Base-by-base conservation (phyloP, 2,113 vertebrate species). In the Pangasianodon hypophthalmus region DNA sequence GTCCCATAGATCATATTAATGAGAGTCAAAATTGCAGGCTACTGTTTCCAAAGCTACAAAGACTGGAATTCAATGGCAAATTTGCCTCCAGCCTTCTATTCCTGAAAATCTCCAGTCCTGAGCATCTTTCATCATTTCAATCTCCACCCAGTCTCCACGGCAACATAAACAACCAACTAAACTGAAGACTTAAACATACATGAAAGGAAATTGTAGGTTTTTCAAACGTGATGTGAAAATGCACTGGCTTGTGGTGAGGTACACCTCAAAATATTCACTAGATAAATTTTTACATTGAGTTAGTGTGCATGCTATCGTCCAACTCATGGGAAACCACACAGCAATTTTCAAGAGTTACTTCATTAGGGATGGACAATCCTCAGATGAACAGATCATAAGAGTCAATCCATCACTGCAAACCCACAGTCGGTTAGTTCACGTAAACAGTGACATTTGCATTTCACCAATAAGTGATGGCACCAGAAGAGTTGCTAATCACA, bases 1-100 rank as follows among this genome's bases (percentile, higher is more conserved):
- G 44, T 83, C 85, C 18, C 37, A 90, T 87, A 88, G 86, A 64
- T 90, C 89, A 87, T 69, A 80, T 67, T 88, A 83, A 75, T 81
- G 64, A 89, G 85, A 56, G 75, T 87, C 29, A 83, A 79, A 84
- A 83, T 82, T 32, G 32, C 41, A 87, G 87, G 24, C 56, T 52
- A 13, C 82, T 50, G 21, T n/a, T 60, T 80, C 52, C 32, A 89
- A 46, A n/a, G 32, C 62, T 73, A 75, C 64, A 37, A 85, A 80
- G 69, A n/a, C 82, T 80, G 67, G n/a, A 79, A 64, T 46, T 69
- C 1, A 83, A 50, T 48, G 18, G 37, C 29, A 69, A 88, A 37
- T 79, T 54, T 32, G 52, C 6, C 37, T 54, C 62, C 41, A 77
- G 54, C 16, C 29, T 56, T 44, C 37, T 81, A 26, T 79, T 60